A percentile compares a stretch with the other conserved stretches of the same genome.
phyloP scores from a whole-genome alignment of 2,888 invertebrate species.

The Leucoma salicis region DNA sequence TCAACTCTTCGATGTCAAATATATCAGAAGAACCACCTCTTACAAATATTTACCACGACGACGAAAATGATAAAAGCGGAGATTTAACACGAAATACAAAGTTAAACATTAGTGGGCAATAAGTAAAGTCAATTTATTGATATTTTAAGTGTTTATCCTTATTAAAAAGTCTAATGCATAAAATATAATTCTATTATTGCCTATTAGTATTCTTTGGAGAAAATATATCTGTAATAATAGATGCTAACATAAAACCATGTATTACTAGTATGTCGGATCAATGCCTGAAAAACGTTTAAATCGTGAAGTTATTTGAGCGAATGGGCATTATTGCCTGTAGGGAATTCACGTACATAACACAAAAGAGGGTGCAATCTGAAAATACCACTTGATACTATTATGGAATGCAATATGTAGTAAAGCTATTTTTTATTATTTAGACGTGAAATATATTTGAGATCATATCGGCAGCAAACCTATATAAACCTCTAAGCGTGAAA shows the following conservation, averaged over 20 bases:
- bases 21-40: neutral
- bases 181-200: no score
- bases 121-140: no score
- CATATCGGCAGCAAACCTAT: no score
- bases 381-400: neutral
- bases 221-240: no score
- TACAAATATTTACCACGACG: neutral
- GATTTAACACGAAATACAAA: neutral
- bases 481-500: no score
- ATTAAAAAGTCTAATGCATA: no score
- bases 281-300: neutral
- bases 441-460: no score
- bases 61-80: neutral
- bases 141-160: no score
- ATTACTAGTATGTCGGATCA: no score
- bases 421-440: no score
- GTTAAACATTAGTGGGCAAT: neutral
- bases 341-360: slow-evolving; percentile 3
- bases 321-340: slow-evolving; percentile 1
- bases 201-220: no score
- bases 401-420: neutral
- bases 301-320: slow-evolving; percentile 1
- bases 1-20: neutral
- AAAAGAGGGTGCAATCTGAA: slow-evolving; percentile 3
- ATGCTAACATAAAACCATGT: no score